Percentiles rank a stretch among this genome's conserved stretches.
Evolutionary conservation across 1,140 invertebrate species (phyloP).

Genomic region (Macrosteles quadrilineatus): DNA sequence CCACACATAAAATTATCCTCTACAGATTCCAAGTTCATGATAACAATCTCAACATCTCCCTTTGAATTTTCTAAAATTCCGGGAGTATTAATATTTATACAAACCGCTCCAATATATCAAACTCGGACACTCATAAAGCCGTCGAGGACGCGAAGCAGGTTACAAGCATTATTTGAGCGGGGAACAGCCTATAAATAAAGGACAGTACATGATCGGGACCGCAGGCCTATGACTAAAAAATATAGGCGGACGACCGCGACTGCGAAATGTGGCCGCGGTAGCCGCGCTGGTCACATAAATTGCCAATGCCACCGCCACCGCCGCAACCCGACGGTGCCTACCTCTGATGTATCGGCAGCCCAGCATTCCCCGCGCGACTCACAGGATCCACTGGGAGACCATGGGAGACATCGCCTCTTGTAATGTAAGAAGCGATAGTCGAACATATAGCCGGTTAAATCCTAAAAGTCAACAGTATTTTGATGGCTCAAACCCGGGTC

Average conservation of each 20-base stretch:
- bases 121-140: background rate
- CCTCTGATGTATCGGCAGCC: no score
- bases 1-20: no score
- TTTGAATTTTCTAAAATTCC: background rate
- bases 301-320: background rate
- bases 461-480: no score
- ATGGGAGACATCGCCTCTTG: no score
- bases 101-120: background rate
- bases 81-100: slow-evolving; percentile 6
- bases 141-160: background rate
- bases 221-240: slow-evolving; percentile 4
- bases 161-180: slow-evolving; percentile 5
- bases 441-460: no score
- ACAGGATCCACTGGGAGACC: no score
- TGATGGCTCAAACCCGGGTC: no score
- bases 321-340: background rate
- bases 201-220: background rate
- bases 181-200: slow-evolving; percentile 3
- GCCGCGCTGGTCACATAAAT: background rate
- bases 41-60: no score
- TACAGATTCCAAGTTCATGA: no score
- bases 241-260: background rate
- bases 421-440: no score
- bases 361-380: no score
- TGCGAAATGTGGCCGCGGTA: slow-evolving; percentile 11